phyloP scores from a whole-genome alignment of 2,888 invertebrate genomes.

The Metopia argyrocephala region DNA sequence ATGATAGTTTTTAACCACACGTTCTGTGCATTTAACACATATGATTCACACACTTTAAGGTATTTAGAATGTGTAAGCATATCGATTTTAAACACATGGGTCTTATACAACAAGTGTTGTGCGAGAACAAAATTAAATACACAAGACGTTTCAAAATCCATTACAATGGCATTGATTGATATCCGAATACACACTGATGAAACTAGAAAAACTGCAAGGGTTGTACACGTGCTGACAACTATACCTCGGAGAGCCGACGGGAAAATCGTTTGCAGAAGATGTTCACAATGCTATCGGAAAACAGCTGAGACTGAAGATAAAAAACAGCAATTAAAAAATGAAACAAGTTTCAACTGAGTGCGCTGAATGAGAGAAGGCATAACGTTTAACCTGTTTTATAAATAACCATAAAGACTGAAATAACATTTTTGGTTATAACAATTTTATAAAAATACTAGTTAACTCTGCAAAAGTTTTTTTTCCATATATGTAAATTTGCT shows the following conservation, averaged over 20 bases:
- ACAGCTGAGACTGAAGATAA: not conserved
- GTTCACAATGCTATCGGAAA: not conserved
- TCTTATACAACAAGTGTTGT: not conserved
- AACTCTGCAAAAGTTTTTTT: no score
- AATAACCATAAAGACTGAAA: not conserved
- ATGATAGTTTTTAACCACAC: slow-evolving; percentile 6
- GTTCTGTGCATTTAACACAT: slow-evolving; percentile 14
- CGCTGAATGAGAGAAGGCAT: not conserved
- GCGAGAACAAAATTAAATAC: slow-evolving; percentile 10
- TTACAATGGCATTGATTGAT: slow-evolving; percentile 1
- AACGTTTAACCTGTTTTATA: not conserved
- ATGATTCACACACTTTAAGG: not conserved
- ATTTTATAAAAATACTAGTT: no score
- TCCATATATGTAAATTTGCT: no score
- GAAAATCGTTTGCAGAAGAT: not conserved
- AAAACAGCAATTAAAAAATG: not conserved
- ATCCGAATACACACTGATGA: slow-evolving; percentile 10
- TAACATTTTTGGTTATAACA: no score
- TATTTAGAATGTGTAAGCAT: not conserved
- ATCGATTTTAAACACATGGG: not conserved
- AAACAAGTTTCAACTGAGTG: slow-evolving; percentile 13
- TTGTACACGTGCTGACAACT: not conserved
- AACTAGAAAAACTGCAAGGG: not conserved
- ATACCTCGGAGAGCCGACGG: no score
- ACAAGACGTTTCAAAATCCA: slow-evolving; percentile 13